phyloP scores from a whole-genome alignment of 1,140 invertebrate genomes.

The Drosophila repleta region DNA sequence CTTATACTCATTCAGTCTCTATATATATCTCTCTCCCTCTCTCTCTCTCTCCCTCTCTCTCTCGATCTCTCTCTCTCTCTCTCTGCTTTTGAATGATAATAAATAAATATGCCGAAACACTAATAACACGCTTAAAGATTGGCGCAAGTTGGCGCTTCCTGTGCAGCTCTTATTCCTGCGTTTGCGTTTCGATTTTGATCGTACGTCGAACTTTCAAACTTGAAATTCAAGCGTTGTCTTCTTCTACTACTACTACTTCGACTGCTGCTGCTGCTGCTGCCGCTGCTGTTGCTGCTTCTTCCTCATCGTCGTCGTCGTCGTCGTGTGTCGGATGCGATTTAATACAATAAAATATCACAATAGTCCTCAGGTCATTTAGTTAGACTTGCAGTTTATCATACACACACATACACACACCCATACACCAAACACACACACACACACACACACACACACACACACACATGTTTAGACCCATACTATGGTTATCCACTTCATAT shows the following conservation, averaged over 20 bases:
- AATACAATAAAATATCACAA: constrained; percentile 83
- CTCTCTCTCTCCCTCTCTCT: neutral
- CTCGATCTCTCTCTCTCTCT: neutral
- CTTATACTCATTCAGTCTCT: constrained; percentile 1
- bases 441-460: constrained; percentile 21
- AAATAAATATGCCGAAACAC: constrained; percentile 82
- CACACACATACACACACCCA: constrained; percentile 40
- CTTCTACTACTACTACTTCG: constrained; percentile 21
- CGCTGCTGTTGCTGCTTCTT: constrained; percentile 19
- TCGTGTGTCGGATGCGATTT: constrained; percentile 80
- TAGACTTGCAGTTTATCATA: constrained; percentile 83
- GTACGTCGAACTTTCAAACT: constrained; percentile 30
- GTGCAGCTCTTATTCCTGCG: constrained; percentile 22
- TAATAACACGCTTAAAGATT: constrained; percentile 80
- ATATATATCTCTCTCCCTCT: neutral
- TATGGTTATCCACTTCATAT: constrained; percentile 8
- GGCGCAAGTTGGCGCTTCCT: constrained; percentile 77
- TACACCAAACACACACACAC: constrained; percentile 29
- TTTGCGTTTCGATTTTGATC: constrained; percentile 14
- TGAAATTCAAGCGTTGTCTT: constrained; percentile 37
- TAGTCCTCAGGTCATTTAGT: constrained; percentile 83
- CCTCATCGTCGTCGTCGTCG: constrained; percentile 17
- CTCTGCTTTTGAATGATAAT: constrained; percentile 65
- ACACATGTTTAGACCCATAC: neutral
- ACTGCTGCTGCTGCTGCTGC: constrained; percentile 6